Base-by-base conservation (phyloP, 2,888 invertebrate genomes). In the Pandemis heparana region DNA sequence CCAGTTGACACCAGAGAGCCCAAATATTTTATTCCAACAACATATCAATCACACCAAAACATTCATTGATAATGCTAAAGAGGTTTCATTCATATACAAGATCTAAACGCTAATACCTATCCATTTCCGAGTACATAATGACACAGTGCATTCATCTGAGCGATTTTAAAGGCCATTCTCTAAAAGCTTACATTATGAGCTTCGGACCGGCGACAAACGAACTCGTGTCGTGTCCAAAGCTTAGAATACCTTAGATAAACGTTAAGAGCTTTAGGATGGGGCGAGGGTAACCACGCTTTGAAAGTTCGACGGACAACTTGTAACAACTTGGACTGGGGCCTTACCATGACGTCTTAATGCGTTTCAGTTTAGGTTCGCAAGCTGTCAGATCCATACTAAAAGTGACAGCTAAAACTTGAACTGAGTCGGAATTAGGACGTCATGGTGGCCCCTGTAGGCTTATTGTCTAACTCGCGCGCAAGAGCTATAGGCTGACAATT, bases 171-270 rank as follows among this genome's bases (percentile, higher is more conserved):
- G 53, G 7, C 60, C 59, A 61, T 62, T 72, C 61, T 72, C 43
- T 71, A 66, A 62, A 62, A 67, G 62, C n/a, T 53, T 48, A 64
- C 72, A 62, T 67, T 62, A 72, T n/a, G 12, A 62, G 66, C 32
- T 43, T 53, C 18, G 18, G 72, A 68, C 46, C 68, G 38, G 62
- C 63, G 62, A 67, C 67, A 72, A 43, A 62, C 63, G 59, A 67
- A 32, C 56, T 68, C 56, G 72, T 38, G 72, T 68, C 56, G 72
- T 38, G 72, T 62, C 41, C 23, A 38, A 41, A 14, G 61, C 61
- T 62, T 43, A 61, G 67, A 62, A 68, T 72, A 56, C 63, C 72
- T 63, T 18, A 72, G 72, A 72, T 72, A 68, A 72, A 65, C 59
- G 65, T 60, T 63, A 46, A 63, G 56, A 62, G 63, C 39, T 16